Conservation (phyloP, 2,797 vertebrate species). For the Lagorchestes hirsutus region DNA sequence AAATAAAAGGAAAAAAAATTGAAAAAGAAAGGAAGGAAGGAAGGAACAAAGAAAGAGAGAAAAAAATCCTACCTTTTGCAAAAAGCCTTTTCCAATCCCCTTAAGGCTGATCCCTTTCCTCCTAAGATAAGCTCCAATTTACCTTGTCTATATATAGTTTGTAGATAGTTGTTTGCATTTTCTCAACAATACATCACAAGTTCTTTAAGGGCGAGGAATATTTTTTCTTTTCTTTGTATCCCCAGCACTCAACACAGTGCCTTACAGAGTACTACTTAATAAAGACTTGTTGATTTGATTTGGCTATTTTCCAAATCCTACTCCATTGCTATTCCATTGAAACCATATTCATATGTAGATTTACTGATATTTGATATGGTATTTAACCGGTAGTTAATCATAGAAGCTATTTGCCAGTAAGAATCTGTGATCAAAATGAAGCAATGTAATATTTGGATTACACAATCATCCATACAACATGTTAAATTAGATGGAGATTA, state of each 20-base stretch:
- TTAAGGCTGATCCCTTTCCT: neutral
- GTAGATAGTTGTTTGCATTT: neutral
- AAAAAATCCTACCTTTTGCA: neutral
- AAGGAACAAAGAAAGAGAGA: too few species aligned
- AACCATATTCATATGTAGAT: conserved; percentile 22
- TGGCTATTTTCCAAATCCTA: neutral
- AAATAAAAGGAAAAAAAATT: too few species aligned
- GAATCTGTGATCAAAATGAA: neutral
- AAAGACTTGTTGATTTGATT: neutral
- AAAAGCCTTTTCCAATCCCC: neutral
- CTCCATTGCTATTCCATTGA: conserved; percentile 6
- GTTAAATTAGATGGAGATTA: neutral
- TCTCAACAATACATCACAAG: neutral
- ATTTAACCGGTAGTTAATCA: neutral
- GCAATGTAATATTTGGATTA: neutral
- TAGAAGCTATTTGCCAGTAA: neutral
- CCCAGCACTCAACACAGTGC: neutral
- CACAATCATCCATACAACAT: neutral
- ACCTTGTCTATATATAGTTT: neutral
- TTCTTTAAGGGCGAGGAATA: neutral
- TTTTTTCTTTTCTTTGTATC: neutral
- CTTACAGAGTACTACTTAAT: neutral
- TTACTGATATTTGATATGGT: neutral
- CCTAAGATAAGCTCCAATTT: neutral
- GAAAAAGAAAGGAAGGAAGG: too few species aligned